Base-by-base conservation (phyloP, 2,113 vertebrate genomes). In the Atractosteus spatula region DNA sequence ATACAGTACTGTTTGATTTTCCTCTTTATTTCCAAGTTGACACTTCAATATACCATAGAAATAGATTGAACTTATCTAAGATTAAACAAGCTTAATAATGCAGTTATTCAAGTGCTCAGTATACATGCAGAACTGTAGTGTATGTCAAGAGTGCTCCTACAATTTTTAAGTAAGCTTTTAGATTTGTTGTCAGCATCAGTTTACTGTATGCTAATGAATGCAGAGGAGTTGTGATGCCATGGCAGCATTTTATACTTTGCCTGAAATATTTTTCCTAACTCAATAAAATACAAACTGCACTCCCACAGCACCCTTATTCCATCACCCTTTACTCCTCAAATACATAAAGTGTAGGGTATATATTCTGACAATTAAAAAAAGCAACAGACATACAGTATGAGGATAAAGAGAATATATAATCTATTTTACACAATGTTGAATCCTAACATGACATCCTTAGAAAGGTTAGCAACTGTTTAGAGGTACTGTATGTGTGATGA, bases 51-150 rank as follows among this genome's bases (percentile, higher is more conserved):
- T 71, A 55, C n/a, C 64, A 44, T 54, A 68, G 56, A 62, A 76
- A 69, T 57, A 62, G 69, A 74, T 16, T 10, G 11, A 69, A 67
- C 55, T 44, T 54, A 62, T 64, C 69, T 70, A 74, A 76, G 72
- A 78, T 76, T 80, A 78, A 76, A 79, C 71, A 71, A 66, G 72
- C 68, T 70, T 74, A 47, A 57, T 76, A 76, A 76, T 76, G 74
- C 78, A 73, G 62, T 78, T 74, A 76, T 72, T 76, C 69, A 57
- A 76, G 71, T 74, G 74, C 66, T 70, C 64, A 69, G 73, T 74
- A 74, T 62, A 68, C 66, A n/a, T 42, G 29, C 8, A 55, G 54
- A 47, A 45, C 71, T 76, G 74, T 71, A 72, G 63, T 43, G 7
- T 67, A 65, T 72, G 69, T 63, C 74, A 75, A 65, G 42, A 69